Conservation (phyloP, 2,888 invertebrate species). For the Trichopoda pennipes region DNA sequence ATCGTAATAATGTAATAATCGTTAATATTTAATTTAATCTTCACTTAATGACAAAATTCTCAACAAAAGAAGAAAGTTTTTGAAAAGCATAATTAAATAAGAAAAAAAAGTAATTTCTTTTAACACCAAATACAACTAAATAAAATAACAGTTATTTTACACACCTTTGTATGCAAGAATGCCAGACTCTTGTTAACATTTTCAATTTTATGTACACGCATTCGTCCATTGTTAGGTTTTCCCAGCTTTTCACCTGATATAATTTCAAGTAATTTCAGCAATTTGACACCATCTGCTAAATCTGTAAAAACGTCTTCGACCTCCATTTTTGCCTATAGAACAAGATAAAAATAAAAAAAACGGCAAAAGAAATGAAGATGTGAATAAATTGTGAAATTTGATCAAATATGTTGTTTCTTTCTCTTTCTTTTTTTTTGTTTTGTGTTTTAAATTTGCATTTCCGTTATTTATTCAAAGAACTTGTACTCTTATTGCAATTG, state of each 20-base stretch:
- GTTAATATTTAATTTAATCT: too few relatives aligned
- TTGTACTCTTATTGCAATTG: not conserved
- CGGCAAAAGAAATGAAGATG: not conserved
- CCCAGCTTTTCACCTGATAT: constrained; percentile 99
- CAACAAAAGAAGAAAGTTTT: too few relatives aligned
- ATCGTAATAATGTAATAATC: too few relatives aligned
- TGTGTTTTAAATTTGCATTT: constrained; percentile 41
- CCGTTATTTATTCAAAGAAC: constrained; percentile 26
- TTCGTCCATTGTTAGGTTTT: constrained; percentile 96
- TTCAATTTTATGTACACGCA: constrained; percentile 99
- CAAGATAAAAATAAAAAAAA: not conserved
- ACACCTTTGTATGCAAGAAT: constrained; percentile 95
- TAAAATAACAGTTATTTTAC: not conserved
- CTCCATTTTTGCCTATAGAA: constrained; percentile 94
- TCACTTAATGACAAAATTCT: too few relatives aligned
- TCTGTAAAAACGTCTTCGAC: constrained; percentile 98
- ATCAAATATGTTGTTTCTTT: constrained; percentile 16
- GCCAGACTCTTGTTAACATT: constrained; percentile 98
- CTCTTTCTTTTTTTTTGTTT: not conserved
- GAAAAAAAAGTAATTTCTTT: too few relatives aligned
- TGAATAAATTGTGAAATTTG: constrained; percentile 43
- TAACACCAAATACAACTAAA: not conserved
- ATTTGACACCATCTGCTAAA: constrained; percentile 95
- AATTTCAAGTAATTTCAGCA: constrained; percentile 96
- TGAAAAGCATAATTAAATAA: too few relatives aligned